phyloP scores from a whole-genome alignment of 2,888 invertebrate species.

The Hanleya hanleyi region DNA sequence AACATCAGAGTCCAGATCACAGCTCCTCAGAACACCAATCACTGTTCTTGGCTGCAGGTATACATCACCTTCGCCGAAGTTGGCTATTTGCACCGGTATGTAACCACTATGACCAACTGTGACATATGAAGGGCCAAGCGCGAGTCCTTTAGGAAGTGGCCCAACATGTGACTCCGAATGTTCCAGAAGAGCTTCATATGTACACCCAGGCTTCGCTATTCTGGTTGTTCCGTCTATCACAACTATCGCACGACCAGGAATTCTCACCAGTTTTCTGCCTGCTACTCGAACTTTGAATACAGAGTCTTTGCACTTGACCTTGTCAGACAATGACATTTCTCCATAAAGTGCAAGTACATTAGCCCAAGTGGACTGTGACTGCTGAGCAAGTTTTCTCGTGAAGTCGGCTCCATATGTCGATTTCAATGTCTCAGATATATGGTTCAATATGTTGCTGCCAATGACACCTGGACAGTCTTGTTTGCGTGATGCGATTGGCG shows the following conservation, averaged over 20 bases:
- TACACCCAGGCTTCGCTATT: background rate
- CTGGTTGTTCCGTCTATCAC: background rate
- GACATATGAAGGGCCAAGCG: background rate
- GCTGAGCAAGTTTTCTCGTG: no score
- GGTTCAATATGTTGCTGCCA: conserved; percentile 23
- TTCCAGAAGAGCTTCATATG: background rate
- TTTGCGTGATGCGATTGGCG: conserved; percentile 6
- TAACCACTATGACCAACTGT: background rate
- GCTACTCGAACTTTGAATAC: background rate
- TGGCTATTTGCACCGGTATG: background rate
- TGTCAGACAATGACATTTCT: no score
- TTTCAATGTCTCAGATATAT: background rate
- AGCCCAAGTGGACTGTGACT: no score
- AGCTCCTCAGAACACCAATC: background rate
- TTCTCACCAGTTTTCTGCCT: background rate
- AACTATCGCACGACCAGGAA: background rate
- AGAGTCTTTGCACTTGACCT: no score
- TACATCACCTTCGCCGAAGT: conserved; percentile 8
- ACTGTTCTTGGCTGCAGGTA: background rate
- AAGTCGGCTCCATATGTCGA: background rate
- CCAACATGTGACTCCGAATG: background rate
- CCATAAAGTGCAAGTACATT: no score
- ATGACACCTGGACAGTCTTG: conserved; percentile 21
- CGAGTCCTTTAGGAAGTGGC: background rate
- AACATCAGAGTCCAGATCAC: background rate